Percentiles rank a stretch among this genome's conserved stretches.
Evolutionary conservation across 2,888 invertebrate genomes (phyloP).

Genomic region (Crocallis elinguaria): DNA sequence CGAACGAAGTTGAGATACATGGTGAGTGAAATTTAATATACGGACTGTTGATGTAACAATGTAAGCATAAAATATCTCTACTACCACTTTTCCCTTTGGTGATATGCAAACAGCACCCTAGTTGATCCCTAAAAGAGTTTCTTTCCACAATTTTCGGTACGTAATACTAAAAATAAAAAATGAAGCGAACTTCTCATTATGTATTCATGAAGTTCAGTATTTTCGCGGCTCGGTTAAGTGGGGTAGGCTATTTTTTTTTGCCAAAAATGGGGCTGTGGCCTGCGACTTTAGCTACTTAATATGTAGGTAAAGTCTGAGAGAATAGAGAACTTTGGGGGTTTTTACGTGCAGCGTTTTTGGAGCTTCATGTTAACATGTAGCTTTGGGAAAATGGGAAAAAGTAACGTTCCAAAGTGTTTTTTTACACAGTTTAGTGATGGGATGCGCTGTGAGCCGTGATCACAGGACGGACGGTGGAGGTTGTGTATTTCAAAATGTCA

Average conservation of each 20-base stretch:
- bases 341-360: conserved; percentile 1
- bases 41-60: too few relatives aligned
- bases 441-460: too few relatives aligned
- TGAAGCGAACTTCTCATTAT: conserved; percentile 38
- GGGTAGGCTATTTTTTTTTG: conserved; percentile 34
- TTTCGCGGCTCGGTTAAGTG: conserved; percentile 44
- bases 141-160: conserved; percentile 5
- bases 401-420: neutral
- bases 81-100: too few relatives aligned
- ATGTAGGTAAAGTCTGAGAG: conserved; percentile 9
- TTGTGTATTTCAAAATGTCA: too few relatives aligned
- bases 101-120: neutral
- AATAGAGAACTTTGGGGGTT: conserved; percentile 10
- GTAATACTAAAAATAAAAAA: conserved; percentile 21
- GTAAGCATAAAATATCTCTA: too few relatives aligned
- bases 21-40: too few relatives aligned
- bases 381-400: neutral
- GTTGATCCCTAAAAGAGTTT: conserved; percentile 10
- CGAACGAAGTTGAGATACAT: too few relatives aligned
- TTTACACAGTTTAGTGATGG: neutral
- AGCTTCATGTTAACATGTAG: conserved; percentile 2
- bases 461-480: too few relatives aligned
- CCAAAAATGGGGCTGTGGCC: conserved; percentile 18
- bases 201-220: conserved; percentile 51
- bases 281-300: too few relatives aligned